phyloP scores from a whole-genome alignment of 1,140 invertebrate species.

The Probaryconus sp. region DNA sequence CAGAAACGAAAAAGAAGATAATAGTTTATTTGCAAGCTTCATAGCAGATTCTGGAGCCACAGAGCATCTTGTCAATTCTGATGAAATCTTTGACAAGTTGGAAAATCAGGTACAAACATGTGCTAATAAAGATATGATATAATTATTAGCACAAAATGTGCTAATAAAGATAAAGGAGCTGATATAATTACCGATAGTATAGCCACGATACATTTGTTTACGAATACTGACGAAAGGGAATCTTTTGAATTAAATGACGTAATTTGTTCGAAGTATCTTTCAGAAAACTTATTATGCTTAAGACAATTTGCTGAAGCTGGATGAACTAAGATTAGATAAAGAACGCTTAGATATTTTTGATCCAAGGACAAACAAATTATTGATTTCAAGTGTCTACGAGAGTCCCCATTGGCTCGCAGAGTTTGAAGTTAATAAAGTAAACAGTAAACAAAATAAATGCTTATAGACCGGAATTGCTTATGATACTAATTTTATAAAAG shows the following conservation, averaged over 20 bases:
- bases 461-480: not conserved
- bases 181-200: not conserved
- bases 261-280: slow-evolving; percentile 21
- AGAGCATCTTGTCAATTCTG: slow-evolving; percentile 29
- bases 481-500: too few relatives aligned
- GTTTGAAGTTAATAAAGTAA: slow-evolving; percentile 20
- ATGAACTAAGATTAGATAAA: slow-evolving; percentile 13
- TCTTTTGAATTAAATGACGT: slow-evolving; percentile 1
- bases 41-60: slow-evolving; percentile 32
- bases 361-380: slow-evolving; percentile 28
- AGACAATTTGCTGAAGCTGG: slow-evolving; percentile 41
- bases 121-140: slow-evolving; percentile 19
- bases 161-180: too few relatives aligned
- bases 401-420: slow-evolving; percentile 26
- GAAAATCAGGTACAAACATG: slow-evolving; percentile 5
- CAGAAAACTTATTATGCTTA: slow-evolving; percentile 36
- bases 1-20: not conserved
- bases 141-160: too few relatives aligned
- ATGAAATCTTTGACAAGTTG: slow-evolving; percentile 31
- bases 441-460: not conserved
- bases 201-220: not conserved
- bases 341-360: slow-evolving; percentile 37
- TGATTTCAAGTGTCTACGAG: slow-evolving; percentile 34
- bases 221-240: not conserved
- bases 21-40: slow-evolving; percentile 16